Percentiles rank a stretch among this genome's conserved stretches.
Evolutionary conservation across 2,888 invertebrate genomes (phyloP).

Genomic region (Sarcophaga rosellei): DNA sequence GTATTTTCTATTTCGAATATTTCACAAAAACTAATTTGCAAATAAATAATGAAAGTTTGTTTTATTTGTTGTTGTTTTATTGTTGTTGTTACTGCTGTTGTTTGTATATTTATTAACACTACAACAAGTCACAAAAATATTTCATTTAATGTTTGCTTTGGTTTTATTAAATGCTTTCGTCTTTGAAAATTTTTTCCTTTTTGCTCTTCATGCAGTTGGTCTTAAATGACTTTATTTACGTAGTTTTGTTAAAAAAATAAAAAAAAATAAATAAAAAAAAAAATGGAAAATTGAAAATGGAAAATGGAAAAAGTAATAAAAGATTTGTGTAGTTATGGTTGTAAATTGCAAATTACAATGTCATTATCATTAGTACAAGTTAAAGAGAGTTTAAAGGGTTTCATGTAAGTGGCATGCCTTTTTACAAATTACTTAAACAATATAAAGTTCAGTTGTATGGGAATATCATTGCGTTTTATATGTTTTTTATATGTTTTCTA

Average conservation of each 20-base stretch:
- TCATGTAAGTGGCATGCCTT: no score
- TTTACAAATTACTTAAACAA: slow-evolving; percentile 7
- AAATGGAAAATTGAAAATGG: neutral
- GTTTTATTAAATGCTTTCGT: neutral
- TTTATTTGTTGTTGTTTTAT: slow-evolving; percentile 18
- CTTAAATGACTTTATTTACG: neutral
- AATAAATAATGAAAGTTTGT: slow-evolving; percentile 67
- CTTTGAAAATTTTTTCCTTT: neutral
- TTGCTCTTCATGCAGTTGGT: neutral
- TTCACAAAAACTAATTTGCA: slow-evolving; percentile 65
- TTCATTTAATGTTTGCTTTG: slow-evolving; percentile 20
- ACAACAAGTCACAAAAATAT: slow-evolving; percentile 31
- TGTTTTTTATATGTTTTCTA: no score
- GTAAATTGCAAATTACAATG: slow-evolving; percentile 55
- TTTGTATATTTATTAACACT: slow-evolving; percentile 43
- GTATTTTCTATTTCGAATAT: slow-evolving; percentile 45
- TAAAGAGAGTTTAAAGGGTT: neutral
- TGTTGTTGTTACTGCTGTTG: slow-evolving; percentile 2
- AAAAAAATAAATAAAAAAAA: neutral
- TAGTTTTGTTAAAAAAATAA: slow-evolving; percentile 1
- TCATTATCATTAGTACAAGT: slow-evolving; percentile 62
- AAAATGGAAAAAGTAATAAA: no score
- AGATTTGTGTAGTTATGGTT: neutral
- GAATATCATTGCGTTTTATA: no score
- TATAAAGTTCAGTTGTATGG: neutral